Conservation (phyloP, 2,888 invertebrate genomes). For the Pristionchus japonicus region DNA sequence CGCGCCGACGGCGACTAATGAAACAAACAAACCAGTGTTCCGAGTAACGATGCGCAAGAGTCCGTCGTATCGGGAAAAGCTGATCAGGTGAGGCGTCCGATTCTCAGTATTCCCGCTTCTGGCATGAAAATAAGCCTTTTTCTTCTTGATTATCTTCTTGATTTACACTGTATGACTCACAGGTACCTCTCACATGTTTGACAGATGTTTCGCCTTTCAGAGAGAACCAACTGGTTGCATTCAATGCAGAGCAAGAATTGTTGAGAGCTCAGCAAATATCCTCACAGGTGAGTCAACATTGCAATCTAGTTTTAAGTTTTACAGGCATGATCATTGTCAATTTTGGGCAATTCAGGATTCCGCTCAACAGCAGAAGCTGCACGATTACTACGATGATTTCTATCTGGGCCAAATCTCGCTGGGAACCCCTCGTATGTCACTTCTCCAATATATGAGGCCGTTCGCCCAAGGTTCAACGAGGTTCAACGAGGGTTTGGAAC, state of each 20-base stretch:
- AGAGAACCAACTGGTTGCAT: not conserved
- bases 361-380: conserved; percentile 59
- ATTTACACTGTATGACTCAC: not conserved
- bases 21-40: not conserved
- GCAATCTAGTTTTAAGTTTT: too few species aligned
- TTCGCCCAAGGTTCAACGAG: too few species aligned
- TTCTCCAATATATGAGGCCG: not conserved
- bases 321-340: not conserved
- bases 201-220: not conserved
- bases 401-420: conserved; percentile 70
- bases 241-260: not conserved
- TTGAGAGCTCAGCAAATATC: not conserved
- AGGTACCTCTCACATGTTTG: not conserved
- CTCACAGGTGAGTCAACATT: not conserved
- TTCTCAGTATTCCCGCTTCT: too few species aligned
- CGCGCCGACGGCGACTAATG: not conserved
- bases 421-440: conserved; percentile 62
- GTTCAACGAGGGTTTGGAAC: too few species aligned
- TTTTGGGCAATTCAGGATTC: not conserved
- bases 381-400: conserved; percentile 70
- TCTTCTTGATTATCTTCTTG: too few species aligned
- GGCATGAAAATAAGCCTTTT: too few species aligned
- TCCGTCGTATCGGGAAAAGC: not conserved
- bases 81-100: not conserved
- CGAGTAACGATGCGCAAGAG: not conserved